Conservation (phyloP, 2,888 invertebrate species). For the Lycaena phlaeas region DNA sequence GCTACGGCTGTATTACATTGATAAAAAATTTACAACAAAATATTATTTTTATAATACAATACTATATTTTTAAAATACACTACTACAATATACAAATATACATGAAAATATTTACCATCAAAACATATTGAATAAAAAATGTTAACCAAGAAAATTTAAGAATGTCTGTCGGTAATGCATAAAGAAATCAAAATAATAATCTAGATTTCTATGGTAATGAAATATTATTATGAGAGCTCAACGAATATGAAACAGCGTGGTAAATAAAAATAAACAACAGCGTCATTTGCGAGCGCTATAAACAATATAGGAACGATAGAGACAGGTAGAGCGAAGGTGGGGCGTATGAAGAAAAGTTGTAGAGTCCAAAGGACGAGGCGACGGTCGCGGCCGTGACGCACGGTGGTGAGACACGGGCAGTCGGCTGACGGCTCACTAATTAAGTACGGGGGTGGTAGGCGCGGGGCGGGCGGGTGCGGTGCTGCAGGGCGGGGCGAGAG, state of each 20-base stretch:
- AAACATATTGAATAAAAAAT: too few species aligned
- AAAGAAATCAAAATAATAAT: too few species aligned
- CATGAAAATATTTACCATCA: too few species aligned
- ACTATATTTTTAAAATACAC: background rate
- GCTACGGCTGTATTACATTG: too few species aligned
- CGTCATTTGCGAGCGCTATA: conserved; percentile 6
- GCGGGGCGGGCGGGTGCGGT: conserved; percentile 37
- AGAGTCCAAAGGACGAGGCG: conserved; percentile 6
- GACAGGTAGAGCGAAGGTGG: conserved; percentile 59
- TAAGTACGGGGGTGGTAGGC: conserved; percentile 42
- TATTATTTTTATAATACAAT: too few species aligned
- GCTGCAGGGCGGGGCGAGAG: conserved; percentile 33
- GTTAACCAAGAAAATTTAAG: too few species aligned
- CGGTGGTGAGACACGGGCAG: conserved; percentile 27
- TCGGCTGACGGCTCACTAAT: conserved; percentile 49
- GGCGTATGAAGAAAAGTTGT: conserved; percentile 28
- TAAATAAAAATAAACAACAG: conserved; percentile 7
- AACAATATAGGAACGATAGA: conserved; percentile 36
- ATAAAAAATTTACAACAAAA: too few species aligned
- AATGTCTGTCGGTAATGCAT: too few species aligned
- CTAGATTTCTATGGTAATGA: too few species aligned
- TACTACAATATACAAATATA: too few species aligned
- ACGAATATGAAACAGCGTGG: background rate
- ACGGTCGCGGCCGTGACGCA: conserved; percentile 16
- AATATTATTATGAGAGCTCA: too few species aligned